A percentile compares a stretch with the other conserved stretches of the same genome.
Conservation (phyloP, 2,888 invertebrate genomes). For the Druceiella hillmani region DNA sequence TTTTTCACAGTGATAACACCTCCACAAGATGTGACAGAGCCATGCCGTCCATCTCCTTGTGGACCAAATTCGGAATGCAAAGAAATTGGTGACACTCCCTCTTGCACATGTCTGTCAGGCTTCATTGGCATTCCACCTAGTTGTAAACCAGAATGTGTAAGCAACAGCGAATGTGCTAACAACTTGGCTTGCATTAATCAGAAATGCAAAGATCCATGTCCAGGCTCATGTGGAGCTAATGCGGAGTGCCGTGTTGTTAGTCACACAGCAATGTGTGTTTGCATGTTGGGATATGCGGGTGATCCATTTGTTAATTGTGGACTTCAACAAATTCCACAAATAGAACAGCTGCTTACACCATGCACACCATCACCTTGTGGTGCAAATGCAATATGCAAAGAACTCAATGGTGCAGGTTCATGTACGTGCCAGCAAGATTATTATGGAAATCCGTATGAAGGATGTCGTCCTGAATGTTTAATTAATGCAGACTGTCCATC, state of each 20-base stretch:
- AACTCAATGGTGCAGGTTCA: conserved; percentile 52
- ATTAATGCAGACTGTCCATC: conserved; percentile 64
- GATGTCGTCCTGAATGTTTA: conserved; percentile 68
- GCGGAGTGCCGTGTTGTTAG: conserved; percentile 69
- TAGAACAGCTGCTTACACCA: conserved; percentile 49
- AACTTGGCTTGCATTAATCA: conserved; percentile 70
- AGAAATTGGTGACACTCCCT: conserved; percentile 59
- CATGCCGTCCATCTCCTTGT: conserved; percentile 69
- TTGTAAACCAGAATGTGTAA: conserved; percentile 72
- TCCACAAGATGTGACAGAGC: conserved; percentile 48
- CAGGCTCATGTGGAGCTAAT: conserved; percentile 67
- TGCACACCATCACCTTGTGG: conserved; percentile 69
- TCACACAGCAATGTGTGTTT: conserved; percentile 73
- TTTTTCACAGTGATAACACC: too few relatives aligned
- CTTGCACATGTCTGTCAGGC: conserved; percentile 67
- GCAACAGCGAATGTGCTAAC: conserved; percentile 68
- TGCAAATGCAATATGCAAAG: conserved; percentile 56
- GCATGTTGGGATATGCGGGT: conserved; percentile 60
- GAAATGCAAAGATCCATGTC: conserved; percentile 69
- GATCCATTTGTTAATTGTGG: conserved; percentile 72
- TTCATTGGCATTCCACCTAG: conserved; percentile 68
- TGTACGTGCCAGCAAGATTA: conserved; percentile 64
- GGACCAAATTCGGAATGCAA: conserved; percentile 71
- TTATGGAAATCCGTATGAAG: conserved; percentile 70
- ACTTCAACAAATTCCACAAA: conserved; percentile 47